Evolutionary conservation across 1,140 invertebrate genomes (phyloP).

Genomic region (Spodoptera frugiperda): DNA sequence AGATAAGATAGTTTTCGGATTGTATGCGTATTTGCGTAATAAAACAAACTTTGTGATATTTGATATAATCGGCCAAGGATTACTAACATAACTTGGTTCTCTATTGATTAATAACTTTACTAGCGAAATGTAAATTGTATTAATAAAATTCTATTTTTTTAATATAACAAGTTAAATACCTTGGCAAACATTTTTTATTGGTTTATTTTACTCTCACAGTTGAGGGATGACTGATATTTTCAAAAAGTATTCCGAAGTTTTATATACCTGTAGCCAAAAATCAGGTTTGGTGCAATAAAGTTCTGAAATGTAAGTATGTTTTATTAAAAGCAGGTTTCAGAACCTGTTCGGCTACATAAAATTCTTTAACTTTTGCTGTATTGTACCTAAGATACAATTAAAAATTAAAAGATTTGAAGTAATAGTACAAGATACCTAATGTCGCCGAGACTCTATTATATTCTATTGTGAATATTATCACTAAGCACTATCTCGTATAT

Average conservation of each 20-base stretch:
- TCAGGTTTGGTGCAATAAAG: not conserved
- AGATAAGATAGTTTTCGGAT: too few relatives aligned
- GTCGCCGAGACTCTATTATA: too few relatives aligned
- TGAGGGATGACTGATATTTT: not conserved
- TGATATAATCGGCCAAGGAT: too few relatives aligned
- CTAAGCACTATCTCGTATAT: too few relatives aligned
- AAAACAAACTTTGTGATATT: too few relatives aligned
- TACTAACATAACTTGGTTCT: too few relatives aligned
- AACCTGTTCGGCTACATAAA: not conserved
- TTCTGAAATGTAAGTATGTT: not conserved
- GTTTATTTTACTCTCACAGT: not conserved
- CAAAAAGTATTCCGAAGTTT: not conserved
- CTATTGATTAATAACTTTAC: too few relatives aligned
- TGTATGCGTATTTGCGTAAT: too few relatives aligned
- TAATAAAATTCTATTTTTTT: too few relatives aligned
- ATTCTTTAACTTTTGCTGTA: not conserved
- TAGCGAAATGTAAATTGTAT: too few relatives aligned
- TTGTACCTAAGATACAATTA: not conserved
- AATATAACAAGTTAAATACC: not conserved
- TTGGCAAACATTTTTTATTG: not conserved
- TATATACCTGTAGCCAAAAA: slow-evolving; percentile 4
- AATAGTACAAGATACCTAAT: not conserved
- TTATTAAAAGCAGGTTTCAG: not conserved
- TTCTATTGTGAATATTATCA: too few relatives aligned
- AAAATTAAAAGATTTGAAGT: not conserved